Base-by-base conservation (phyloP, 2,888 invertebrate species). In the Microctonus aethiopoides region DNA sequence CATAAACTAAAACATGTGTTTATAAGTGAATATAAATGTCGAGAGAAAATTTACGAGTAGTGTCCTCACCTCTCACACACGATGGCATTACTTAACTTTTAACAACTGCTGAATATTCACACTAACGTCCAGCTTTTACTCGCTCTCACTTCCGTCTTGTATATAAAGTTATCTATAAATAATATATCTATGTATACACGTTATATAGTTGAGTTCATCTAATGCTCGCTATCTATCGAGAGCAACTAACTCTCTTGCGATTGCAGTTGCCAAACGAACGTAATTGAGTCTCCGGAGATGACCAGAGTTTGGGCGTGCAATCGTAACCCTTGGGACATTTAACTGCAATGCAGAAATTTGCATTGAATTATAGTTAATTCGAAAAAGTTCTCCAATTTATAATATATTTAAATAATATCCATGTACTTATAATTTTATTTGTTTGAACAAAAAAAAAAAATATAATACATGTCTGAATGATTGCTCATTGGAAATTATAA, bases 221-320 rank as follows among this genome's bases (percentile, higher is more conserved):
- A 46, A 46, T 46, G 46, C 46, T 46, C 6, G 46, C 16, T 46
- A 46, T 46, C 46, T 46, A 46, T 46, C 16, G 46, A 46, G 46
- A 46, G 16, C 16, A 20, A 56, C 65, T 56, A 22, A 34, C 56
- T 56, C 65, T 63, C 52, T 32, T 34, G 52, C 52, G 41, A 72
- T 72, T 65, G 32, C 59, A 59, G 62, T 70, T 72, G 68, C 67
- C 68, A 73, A 74, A 75, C 67, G 71, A 46, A 69, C 70, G 74
- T 75, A 76, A 76, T 76, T 76, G 72, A 75, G 75, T 75, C 75
- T 69, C 72, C 52, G 46, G 72, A 70, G 75, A 72, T 54, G 69
- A 67, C 54, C 39, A 41, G 54, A 46, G 54, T 41, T 57, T 36
- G 24, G 41, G 41, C 57, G 11, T 56, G 63, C 68, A 57, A 32